Percentiles rank a stretch among this genome's conserved stretches.
phyloP scores from a whole-genome alignment of 2,113 vertebrate species.

The Urocynchramus pylzowi region DNA sequence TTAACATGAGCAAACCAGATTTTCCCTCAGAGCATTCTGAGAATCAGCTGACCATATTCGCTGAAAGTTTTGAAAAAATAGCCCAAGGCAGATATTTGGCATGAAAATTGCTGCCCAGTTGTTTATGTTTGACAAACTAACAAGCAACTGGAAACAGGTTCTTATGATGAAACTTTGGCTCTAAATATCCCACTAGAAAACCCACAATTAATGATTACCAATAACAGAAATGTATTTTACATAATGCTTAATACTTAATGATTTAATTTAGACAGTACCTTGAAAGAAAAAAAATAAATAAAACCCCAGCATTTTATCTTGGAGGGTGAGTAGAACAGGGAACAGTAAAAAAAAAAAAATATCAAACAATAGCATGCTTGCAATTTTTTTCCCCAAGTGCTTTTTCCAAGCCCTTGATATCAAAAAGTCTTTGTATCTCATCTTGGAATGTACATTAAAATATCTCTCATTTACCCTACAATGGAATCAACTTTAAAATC shows the following conservation, averaged over 20 bases:
- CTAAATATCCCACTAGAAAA: background rate
- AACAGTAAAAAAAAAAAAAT: background rate
- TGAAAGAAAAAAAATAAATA: background rate
- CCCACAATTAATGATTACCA: background rate
- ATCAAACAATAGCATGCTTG: background rate
- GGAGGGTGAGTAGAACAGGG: background rate
- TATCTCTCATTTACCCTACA: constrained; percentile 6
- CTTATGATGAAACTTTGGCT: background rate
- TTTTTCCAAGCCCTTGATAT: background rate
- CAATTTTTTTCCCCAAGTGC: background rate
- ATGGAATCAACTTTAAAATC: constrained; percentile 29
- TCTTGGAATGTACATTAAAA: background rate
- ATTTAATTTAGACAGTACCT: background rate
- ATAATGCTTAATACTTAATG: background rate
- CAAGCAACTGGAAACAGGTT: background rate
- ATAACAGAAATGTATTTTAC: background rate
- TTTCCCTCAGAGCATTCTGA: background rate
- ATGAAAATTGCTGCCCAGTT: constrained; percentile 26
- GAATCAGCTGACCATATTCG: constrained; percentile 4
- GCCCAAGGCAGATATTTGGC: constrained; percentile 31
- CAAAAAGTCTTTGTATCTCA: background rate
- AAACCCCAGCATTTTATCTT: background rate
- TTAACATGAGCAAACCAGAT: background rate
- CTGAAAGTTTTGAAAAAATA: constrained; percentile 30
- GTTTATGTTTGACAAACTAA: constrained; percentile 8